Conservation (phyloP, 2,888 invertebrate genomes). For the Acronicta aceris region DNA sequence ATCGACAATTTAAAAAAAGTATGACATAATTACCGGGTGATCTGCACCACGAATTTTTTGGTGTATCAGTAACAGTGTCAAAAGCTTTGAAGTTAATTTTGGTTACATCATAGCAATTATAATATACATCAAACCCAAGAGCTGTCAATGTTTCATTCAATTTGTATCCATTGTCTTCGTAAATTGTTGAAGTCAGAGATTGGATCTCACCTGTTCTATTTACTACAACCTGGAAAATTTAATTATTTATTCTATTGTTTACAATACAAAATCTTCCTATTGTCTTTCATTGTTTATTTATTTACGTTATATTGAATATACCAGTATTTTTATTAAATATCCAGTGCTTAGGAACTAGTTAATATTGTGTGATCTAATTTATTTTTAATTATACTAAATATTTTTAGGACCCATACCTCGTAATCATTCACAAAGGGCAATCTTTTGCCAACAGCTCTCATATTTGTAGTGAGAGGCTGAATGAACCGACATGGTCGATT, state of each 20-base stretch:
- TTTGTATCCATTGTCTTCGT: conserved; percentile 82
- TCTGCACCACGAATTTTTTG: conserved; percentile 71
- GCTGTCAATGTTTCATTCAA: conserved; percentile 64
- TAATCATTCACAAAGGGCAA: conserved; percentile 81
- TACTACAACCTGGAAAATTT: conserved; percentile 60
- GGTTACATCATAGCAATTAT: conserved; percentile 66
- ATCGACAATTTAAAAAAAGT: too few species aligned
- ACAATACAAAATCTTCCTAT: too few species aligned
- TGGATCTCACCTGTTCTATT: conserved; percentile 84
- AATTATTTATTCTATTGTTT: too few species aligned
- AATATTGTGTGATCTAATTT: too few species aligned
- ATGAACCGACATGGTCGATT: conserved; percentile 91
- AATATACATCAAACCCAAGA: conserved; percentile 42
- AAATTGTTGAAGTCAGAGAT: conserved; percentile 80
- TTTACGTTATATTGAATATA: too few species aligned
- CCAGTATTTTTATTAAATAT: too few species aligned
- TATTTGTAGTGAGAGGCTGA: conserved; percentile 90
- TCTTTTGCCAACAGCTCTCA: conserved; percentile 89
- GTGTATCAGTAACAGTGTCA: conserved; percentile 68
- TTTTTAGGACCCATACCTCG: conserved; percentile 69
- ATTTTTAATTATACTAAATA: too few species aligned
- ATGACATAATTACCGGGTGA: conserved; percentile 64
- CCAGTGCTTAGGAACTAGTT: too few species aligned
- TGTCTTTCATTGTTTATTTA: too few species aligned
- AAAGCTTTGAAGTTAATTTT: conserved; percentile 64